Percentiles rank a stretch among this genome's conserved stretches.
These are phyloP conservation scores for Chloroceryle aenea DNA, from an alignment of 2,113 vertebrate genomes.

Conservation along the genomic window DNA sequence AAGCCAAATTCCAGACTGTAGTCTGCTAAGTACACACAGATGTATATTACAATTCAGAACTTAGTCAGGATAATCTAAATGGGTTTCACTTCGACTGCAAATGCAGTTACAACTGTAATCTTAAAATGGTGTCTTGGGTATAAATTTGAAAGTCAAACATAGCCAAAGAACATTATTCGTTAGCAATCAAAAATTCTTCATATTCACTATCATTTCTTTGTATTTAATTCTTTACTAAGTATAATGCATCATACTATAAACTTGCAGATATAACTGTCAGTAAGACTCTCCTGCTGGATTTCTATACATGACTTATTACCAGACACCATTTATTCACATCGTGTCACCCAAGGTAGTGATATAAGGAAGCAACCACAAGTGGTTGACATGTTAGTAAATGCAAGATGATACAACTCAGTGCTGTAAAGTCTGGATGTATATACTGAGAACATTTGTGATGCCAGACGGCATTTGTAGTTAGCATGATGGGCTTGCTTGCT, in stretches of 20 bases:
- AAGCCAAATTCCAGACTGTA: background rate
- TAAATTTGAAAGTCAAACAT: slow-evolving; percentile 6
- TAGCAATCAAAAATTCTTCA: background rate
- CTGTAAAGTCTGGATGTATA: background rate
- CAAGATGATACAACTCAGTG: background rate
- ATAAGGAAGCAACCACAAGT: background rate
- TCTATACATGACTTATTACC: background rate
- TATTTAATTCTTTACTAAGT: background rate
- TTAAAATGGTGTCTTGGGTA: background rate
- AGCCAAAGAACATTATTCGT: background rate
- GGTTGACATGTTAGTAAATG: background rate
- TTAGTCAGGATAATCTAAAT: background rate
- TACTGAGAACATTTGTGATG: background rate
- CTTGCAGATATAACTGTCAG: background rate
- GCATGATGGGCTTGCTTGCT: background rate
- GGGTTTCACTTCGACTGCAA: slow-evolving; percentile 10
- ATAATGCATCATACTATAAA: background rate
- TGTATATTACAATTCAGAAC: background rate
- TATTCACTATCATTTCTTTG: background rate
- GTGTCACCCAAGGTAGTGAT: background rate
- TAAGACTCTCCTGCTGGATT: background rate
- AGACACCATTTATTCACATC: background rate
- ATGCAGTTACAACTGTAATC: background rate
- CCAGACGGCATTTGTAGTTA: background rate
- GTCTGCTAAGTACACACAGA: background rate